Evolutionary conservation across 2,888 invertebrate species (phyloP), one percentile per base, ranked within the genome.

Genomic region (Trachelus troglodyta): DNA sequence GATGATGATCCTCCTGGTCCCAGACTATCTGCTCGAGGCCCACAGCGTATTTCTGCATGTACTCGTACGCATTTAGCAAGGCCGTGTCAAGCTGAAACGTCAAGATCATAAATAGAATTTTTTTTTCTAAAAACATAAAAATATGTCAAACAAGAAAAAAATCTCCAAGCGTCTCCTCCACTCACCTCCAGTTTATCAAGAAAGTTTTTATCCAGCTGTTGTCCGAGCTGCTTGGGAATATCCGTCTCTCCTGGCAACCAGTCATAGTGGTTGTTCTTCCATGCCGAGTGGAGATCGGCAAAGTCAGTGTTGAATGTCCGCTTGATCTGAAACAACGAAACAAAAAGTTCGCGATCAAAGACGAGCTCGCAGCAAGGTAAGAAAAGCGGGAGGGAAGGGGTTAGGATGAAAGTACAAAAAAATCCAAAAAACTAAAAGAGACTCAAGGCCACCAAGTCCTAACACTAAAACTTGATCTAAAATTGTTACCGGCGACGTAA

Each of bases 11-110:
- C 34, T 94, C 92, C 82, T 94, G 93, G 84, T 95, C 94, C 90
- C 92, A 92, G 69, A 93, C 92, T 75, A 96, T 93, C 85, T 94
- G 94, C 86, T 96, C 94, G 79, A 96, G 88, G 37, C 94, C 95
- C 11, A 96, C 95, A 1, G 95, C 95, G 81, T 95, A 93, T 92
- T 93, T 94, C 91, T 96, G 96, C 89, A 96, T 92, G 83, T 94
- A 94, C 86, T 94, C 93, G 92, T 95, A 96, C 88, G 94, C 93
- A 78, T 93, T 92, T 76, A 94, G 92, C 84, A 96, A 91, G 23
- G 92, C 90, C 33, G 90, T 89, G 77, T 93, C 92, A 79, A 94
- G 89, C 94, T 94, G 91, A 6, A 92, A 92, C 3, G 11, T n/a
- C n/a, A 30, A 12, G 56, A 33, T 30, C 1, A 0, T 23, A 9